Evolutionary conservation across 2,113 vertebrate genomes (phyloP).

Genomic region (Mesocricetus auratus): DNA sequence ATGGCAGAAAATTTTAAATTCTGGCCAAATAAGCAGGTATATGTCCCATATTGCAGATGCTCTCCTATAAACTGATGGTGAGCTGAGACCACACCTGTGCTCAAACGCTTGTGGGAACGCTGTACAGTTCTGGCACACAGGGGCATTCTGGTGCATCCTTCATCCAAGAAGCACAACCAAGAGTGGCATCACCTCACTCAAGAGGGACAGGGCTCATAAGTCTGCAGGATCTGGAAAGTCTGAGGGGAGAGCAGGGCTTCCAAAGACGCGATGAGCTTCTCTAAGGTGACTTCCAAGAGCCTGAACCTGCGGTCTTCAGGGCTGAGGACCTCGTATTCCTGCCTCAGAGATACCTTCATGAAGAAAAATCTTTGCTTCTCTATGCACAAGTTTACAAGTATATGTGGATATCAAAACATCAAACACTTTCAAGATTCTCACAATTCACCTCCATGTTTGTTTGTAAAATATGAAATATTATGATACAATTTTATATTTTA

Average conservation of each 20-base stretch:
- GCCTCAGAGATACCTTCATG: background rate
- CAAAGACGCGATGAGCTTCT: background rate
- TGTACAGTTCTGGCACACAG: rapidly evolving
- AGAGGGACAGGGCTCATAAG: rapidly evolving
- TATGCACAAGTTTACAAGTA: background rate
- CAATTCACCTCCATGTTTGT: background rate
- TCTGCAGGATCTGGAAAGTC: rapidly evolving
- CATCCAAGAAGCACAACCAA: rapidly evolving
- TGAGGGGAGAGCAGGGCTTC: rapidly evolving
- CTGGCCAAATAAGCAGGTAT: background rate
- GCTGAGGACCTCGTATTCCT: background rate
- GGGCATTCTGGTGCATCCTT: too few species aligned
- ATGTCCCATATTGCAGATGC: rapidly evolving
- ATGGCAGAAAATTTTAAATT: background rate
- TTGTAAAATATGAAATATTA: background rate
- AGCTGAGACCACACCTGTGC: background rate
- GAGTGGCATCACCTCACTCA: too few species aligned
- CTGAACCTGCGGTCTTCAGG: background rate
- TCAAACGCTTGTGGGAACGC: background rate
- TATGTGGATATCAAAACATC: background rate
- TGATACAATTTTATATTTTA: background rate
- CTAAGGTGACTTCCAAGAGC: background rate
- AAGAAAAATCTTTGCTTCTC: background rate
- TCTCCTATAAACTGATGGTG: background rate
- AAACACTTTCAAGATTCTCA: background rate